Conservation (phyloP, 2,797 vertebrate genomes). For the Sorex maritimensis region DNA sequence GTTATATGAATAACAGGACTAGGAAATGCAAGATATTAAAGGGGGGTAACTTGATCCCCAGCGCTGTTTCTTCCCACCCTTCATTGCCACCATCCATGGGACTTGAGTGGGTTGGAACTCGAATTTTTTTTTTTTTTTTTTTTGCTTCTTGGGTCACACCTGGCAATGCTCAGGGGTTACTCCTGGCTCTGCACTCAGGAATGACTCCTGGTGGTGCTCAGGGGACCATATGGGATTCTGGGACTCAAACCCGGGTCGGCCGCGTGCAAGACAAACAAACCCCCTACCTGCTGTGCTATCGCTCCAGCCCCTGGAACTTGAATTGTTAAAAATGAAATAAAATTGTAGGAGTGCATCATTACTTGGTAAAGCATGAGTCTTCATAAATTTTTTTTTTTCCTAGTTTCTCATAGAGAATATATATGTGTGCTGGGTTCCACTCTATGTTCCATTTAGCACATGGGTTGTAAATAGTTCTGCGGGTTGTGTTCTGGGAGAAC, state of each 20-base stretch:
- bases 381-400: not conserved
- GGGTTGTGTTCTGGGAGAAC: conserved; percentile 6
- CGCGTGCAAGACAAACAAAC: no score
- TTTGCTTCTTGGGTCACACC: no score
- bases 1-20: no score
- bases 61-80: not conserved
- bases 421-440: not conserved
- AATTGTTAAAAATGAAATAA: not conserved
- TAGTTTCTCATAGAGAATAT: conserved; percentile 18
- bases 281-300: no score
- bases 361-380: conserved; percentile 38
- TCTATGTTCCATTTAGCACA: not conserved
- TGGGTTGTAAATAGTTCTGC: not conserved
- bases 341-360: not conserved
- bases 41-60: not conserved
- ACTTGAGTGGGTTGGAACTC: not conserved
- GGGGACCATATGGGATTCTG: no score
- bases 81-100: not conserved
- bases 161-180: no score
- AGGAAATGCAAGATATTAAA: no score
- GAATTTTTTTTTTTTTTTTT: not conserved
- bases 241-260: no score
- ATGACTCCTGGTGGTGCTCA: no score
- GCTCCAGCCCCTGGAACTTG: no score
- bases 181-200: no score